These are phyloP conservation scores for Glaucopsyche alexis DNA, from an alignment of 2,888 invertebrate species.

Conservation along the genomic window DNA sequence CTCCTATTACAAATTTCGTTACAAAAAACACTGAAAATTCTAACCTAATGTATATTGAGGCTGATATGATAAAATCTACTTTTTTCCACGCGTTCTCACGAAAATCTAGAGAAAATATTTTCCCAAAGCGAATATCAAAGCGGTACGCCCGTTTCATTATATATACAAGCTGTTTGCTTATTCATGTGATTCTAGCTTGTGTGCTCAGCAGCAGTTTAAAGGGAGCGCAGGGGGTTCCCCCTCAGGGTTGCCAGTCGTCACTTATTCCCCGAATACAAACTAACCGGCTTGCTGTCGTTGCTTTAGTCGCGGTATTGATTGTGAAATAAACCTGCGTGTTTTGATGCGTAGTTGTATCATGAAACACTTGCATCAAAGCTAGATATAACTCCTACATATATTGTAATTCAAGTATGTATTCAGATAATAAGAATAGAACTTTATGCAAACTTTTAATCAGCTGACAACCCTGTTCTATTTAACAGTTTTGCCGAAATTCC, in stretches of 20 bases:
- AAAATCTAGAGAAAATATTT: constrained; percentile 24
- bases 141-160: constrained; percentile 29
- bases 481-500: constrained; percentile 19
- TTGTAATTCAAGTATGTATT: too few species aligned
- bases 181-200: constrained; percentile 29
- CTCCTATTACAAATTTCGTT: constrained; percentile 17
- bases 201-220: constrained; percentile 27
- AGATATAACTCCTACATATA: too few species aligned
- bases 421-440: too few species aligned
- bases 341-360: too few species aligned
- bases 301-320: background rate
- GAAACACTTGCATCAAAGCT: too few species aligned
- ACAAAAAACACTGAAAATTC: constrained; percentile 23
- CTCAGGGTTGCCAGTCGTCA: background rate
- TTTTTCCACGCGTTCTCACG: constrained; percentile 22
- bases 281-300: background rate
- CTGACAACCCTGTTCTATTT: background rate
- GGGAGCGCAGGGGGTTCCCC: constrained; percentile 24
- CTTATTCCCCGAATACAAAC: background rate
- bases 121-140: constrained; percentile 26
- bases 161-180: constrained; percentile 29
- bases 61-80: constrained; percentile 19
- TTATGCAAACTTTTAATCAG: background rate
- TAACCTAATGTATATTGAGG: constrained; percentile 24
- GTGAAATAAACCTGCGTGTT: too few species aligned